phyloP scores from a whole-genome alignment of 2,888 invertebrate species.

The Melanophora roralis region DNA sequence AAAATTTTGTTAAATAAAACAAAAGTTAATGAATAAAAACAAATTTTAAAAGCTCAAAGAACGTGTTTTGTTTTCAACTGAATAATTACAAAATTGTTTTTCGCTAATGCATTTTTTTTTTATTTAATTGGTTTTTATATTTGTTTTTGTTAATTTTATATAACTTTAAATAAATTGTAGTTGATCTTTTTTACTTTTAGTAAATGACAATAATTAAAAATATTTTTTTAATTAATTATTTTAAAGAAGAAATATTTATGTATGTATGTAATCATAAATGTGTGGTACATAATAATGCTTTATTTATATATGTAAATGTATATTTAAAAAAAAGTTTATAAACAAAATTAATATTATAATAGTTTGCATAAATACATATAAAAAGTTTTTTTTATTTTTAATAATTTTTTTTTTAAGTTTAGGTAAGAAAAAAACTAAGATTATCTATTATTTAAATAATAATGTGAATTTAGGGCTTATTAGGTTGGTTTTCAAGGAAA shows the following conservation, averaged over 20 bases:
- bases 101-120: constrained; percentile 42
- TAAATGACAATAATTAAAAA: constrained; percentile 65
- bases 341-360: constrained; percentile 45
- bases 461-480: constrained; percentile 31
- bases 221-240: constrained; percentile 47
- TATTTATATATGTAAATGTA: constrained; percentile 57
- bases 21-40: background rate
- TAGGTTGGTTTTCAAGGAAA: constrained; percentile 49
- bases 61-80: constrained; percentile 44
- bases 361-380: constrained; percentile 61
- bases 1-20: no score
- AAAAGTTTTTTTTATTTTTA: constrained; percentile 47
- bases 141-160: constrained; percentile 61
- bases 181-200: constrained; percentile 65
- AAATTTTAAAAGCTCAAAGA: constrained; percentile 28
- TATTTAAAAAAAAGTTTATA: constrained; percentile 63
- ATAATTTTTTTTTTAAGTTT: constrained; percentile 28
- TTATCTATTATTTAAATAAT: constrained; percentile 41
- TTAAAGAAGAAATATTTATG: constrained; percentile 55
- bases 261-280: constrained; percentile 66
- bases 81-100: constrained; percentile 46
- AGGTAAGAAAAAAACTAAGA: constrained; percentile 54
- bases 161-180: constrained; percentile 50
- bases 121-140: constrained; percentile 36
- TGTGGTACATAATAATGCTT: constrained; percentile 65